phyloP scores from a whole-genome alignment of 1,140 invertebrate species.

The Zeugodacus cucurbitae region DNA sequence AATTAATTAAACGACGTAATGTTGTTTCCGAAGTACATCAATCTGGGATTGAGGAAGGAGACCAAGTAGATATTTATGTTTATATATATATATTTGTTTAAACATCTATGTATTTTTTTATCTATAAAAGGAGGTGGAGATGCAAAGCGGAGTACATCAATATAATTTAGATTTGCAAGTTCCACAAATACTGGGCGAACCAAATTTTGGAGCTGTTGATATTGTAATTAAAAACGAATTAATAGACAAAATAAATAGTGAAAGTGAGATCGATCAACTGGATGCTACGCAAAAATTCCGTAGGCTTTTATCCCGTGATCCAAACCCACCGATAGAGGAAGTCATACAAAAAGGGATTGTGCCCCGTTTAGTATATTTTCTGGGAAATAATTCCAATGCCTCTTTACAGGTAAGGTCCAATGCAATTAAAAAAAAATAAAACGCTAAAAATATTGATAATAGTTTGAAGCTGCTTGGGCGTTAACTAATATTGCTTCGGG shows the following conservation, averaged over 20 bases:
- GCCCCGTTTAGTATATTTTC: slow-evolving; percentile 94
- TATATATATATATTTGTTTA: neutral
- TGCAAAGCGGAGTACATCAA: neutral
- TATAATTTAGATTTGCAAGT: neutral
- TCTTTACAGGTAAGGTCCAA: slow-evolving; percentile 76
- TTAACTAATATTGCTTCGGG: slow-evolving; percentile 98
- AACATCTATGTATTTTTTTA: neutral
- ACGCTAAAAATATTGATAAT: slow-evolving; percentile 49
- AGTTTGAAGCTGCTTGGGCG: slow-evolving; percentile 99
- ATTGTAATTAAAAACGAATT: slow-evolving; percentile 72
- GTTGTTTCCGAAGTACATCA: slow-evolving; percentile 70
- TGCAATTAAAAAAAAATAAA: too few species aligned
- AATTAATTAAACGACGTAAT: slow-evolving; percentile 92
- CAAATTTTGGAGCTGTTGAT: neutral
- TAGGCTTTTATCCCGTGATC: slow-evolving; percentile 93
- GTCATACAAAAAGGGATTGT: slow-evolving; percentile 97
- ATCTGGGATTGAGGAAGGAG: neutral
- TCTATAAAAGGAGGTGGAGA: neutral
- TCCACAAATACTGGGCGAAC: neutral
- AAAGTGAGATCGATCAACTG: slow-evolving; percentile 83
- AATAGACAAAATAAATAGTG: slow-evolving; percentile 85
- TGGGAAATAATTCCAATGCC: slow-evolving; percentile 84
- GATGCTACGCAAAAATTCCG: slow-evolving; percentile 94
- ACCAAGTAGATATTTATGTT: neutral
- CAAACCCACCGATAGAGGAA: slow-evolving; percentile 98